Evolutionary conservation across 2,888 invertebrate genomes (phyloP), one percentile per base, ranked within the genome.

Genomic region (Patella pellucida): DNA sequence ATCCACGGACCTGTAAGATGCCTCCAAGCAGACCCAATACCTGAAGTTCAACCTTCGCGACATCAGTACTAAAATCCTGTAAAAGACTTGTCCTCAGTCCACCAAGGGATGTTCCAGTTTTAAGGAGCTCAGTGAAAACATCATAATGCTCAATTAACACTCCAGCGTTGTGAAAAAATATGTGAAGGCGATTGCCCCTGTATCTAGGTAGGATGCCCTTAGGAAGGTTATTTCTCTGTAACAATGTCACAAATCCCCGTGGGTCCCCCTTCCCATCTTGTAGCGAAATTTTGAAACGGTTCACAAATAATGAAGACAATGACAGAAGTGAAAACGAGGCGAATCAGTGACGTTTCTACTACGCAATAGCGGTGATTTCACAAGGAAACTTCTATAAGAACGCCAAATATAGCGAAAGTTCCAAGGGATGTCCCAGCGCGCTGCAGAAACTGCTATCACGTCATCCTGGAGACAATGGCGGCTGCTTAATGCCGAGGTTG

Each of bases 251-350:
- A 54, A 80, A 80, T 51, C 80, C 81, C 54, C 70, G 72, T 16
- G 81, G 81, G 70, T 81, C 81, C 19, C 81, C 79, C 56, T 79
- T 77, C 51, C 79, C 76, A 75, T 80, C 76, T 81, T 81, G 71
- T 75, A 78, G 7, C 78, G 71, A 31, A 31, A 31, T 31, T 31
- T 31, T 31, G 31, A 31, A 31, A 31, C 31, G 31, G 31, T 31
- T 31, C 31, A 31, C 31, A 31, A 31, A 31, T 31, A 31, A 31
- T 31, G 31, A 31, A 31, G 4, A 31, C 31, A 31, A 31, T 31
- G 31, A 31, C 31, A 31, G 31, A 31, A 31, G 31, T 31, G 31
- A 31, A 31, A 31, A 31, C 31, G 31, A 31, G 31, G 31, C 31
- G 31, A 31, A 31, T 31, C 31, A 31, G 31, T 31, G 31, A 31